Evolutionary conservation across 2,113 vertebrate genomes (phyloP).

Genomic region (Falco punctatus): DNA sequence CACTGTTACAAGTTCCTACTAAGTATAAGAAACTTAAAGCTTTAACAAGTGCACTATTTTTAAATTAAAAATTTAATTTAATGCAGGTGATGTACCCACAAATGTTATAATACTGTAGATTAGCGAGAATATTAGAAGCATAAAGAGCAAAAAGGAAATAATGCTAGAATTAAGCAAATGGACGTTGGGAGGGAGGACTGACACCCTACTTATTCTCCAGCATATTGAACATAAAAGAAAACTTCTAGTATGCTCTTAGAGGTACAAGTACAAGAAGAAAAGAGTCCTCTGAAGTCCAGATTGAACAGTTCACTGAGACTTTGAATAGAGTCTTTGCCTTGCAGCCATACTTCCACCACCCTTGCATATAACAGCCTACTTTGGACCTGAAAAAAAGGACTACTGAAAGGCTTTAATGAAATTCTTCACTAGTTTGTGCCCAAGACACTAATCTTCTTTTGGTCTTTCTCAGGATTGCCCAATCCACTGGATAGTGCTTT

Average conservation of each 20-base stretch:
- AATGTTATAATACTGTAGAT: background rate
- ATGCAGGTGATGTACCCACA: background rate
- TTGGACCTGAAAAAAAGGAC: background rate
- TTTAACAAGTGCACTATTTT: background rate
- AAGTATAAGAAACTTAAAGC: background rate
- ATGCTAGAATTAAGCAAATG: background rate
- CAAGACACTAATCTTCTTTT: background rate
- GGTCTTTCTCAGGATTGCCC: background rate
- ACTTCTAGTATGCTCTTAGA: background rate
- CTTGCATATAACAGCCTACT: background rate
- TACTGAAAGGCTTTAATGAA: background rate
- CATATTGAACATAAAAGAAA: background rate
- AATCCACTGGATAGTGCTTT: background rate
- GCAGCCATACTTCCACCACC: background rate
- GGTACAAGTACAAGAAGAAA: background rate
- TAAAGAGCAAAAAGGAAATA: background rate
- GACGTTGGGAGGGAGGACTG: background rate
- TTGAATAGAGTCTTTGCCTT: background rate
- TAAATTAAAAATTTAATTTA: background rate
- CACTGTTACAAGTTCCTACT: background rate
- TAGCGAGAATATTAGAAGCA: background rate
- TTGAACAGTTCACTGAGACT: background rate
- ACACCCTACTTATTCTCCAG: background rate
- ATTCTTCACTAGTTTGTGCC: background rate
- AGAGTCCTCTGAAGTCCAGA: background rate